These are phyloP conservation scores for Eutrigla gurnardus DNA, from an alignment of 2,797 vertebrate genomes.

Conservation along the genomic window DNA sequence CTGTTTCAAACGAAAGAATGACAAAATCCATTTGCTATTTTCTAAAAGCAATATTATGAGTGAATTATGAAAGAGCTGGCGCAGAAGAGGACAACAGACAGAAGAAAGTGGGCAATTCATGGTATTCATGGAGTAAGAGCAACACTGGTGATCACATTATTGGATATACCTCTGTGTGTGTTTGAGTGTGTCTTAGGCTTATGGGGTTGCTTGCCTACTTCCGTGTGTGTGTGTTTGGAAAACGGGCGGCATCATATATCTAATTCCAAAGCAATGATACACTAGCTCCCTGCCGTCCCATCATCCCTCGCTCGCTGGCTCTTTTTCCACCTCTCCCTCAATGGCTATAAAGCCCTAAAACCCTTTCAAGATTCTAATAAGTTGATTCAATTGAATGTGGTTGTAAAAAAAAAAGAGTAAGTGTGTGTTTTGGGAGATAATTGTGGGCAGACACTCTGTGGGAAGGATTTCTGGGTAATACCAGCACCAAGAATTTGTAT, in stretches of 20 bases:
- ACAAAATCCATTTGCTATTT: conserved; percentile 23
- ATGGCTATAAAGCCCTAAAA: conserved; percentile 30
- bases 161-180: background rate
- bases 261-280: conserved; percentile 47
- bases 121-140: background rate
- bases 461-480: conserved; percentile 11
- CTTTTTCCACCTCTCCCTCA: conserved; percentile 27
- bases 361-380: conserved; percentile 14
- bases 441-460: conserved; percentile 16
- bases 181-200: background rate
- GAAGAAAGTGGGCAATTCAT: conserved; percentile 12
- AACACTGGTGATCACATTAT: conserved; percentile 10
- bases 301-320: conserved; percentile 41
- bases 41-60: conserved; percentile 16
- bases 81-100: background rate
- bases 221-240: background rate
- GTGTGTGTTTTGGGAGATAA: background rate
- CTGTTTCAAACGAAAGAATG: conserved; percentile 17
- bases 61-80: conserved; percentile 17
- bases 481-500: conserved; percentile 30
- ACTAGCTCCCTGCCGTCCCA: conserved; percentile 33
- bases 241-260: conserved; percentile 38
- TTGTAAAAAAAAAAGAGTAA: conserved; percentile 16
- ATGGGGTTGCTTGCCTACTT: conserved; percentile 19
- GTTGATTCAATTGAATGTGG: conserved; percentile 12